These are phyloP conservation scores for Carassius auratus DNA, from an alignment of 2,113 vertebrate species.

Conservation along the genomic window DNA sequence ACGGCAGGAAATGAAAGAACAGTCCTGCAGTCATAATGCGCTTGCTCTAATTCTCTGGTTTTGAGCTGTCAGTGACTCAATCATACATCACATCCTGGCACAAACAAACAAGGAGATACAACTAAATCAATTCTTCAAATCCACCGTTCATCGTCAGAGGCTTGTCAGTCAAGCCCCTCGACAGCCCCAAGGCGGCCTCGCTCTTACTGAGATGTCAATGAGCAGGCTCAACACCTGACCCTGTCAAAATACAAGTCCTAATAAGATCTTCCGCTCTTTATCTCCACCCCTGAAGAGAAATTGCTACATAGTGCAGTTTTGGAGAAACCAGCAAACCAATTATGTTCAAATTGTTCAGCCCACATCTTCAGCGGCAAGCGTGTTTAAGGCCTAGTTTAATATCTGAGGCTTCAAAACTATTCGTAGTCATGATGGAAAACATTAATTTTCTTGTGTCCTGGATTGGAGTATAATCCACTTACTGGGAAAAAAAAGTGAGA, in stretches of 20 bases:
- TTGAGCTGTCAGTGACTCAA: conserved; percentile 43
- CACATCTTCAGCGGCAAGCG: conserved; percentile 68
- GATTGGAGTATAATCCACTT: conserved; percentile 58
- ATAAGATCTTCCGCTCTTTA: conserved; percentile 35
- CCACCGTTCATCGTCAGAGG: conserved; percentile 43
- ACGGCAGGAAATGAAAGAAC: background rate
- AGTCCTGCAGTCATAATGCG: conserved; percentile 7
- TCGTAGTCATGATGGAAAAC: conserved; percentile 61
- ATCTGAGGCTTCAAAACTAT: conserved; percentile 69
- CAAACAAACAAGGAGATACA: conserved; percentile 55
- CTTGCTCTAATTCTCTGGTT: conserved; percentile 2
- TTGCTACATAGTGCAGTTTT: conserved; percentile 58
- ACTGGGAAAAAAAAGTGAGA: conserved; percentile 42
- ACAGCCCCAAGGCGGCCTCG: conserved; percentile 22
- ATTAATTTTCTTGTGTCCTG: conserved; percentile 62
- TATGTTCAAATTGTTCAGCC: conserved; percentile 73
- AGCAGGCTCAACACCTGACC: conserved; percentile 18
- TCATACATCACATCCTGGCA: conserved; percentile 38
- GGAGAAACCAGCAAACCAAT: conserved; percentile 66
- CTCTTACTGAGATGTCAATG: conserved; percentile 48
- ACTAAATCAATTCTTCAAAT: conserved; percentile 55
- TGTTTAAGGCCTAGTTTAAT: conserved; percentile 61
- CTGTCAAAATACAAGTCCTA: conserved; percentile 13
- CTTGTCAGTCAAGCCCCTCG: conserved; percentile 50
- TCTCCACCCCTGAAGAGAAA: conserved; percentile 14